Evolutionary conservation across 2,888 invertebrate genomes (phyloP).

Genomic region (Bugula neritina): DNA sequence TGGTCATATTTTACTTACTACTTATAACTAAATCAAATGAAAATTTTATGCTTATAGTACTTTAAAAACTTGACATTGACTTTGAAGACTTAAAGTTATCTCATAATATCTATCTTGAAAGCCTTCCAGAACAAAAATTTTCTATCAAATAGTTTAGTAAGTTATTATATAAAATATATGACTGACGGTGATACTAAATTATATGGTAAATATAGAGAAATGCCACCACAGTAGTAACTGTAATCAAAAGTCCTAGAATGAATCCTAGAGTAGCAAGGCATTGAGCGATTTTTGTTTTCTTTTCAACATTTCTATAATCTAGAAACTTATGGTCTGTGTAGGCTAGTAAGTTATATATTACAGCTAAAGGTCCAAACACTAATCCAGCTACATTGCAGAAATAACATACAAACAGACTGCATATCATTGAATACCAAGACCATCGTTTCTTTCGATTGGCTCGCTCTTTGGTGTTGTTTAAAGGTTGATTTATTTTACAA

Average conservation of each 20-base stretch:
- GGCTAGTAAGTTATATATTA: background rate
- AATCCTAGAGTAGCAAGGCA: background rate
- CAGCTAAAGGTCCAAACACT: background rate
- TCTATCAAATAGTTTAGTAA: no score
- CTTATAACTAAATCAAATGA: no score
- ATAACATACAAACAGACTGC: slow-evolving; percentile 6
- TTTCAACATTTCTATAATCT: background rate
- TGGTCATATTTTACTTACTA: no score
- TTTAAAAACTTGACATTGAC: no score
- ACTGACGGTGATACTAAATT: background rate
- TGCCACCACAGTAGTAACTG: background rate
- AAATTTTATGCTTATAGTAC: no score
- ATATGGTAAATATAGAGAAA: background rate
- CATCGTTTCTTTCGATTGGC: background rate
- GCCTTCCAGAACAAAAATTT: no score
- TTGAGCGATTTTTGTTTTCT: background rate
- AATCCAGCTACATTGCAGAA: slow-evolving; percentile 4
- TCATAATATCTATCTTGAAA: no score
- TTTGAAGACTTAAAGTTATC: no score
- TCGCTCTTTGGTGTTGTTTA: background rate
- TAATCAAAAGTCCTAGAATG: background rate
- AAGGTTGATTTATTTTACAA: background rate
- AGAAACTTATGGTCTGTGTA: background rate
- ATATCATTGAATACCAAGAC: background rate
- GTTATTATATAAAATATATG: no score